These are phyloP conservation scores for Sycobia sp. DNA, from an alignment of 1,140 invertebrate species.

Conservation along the genomic window DNA sequence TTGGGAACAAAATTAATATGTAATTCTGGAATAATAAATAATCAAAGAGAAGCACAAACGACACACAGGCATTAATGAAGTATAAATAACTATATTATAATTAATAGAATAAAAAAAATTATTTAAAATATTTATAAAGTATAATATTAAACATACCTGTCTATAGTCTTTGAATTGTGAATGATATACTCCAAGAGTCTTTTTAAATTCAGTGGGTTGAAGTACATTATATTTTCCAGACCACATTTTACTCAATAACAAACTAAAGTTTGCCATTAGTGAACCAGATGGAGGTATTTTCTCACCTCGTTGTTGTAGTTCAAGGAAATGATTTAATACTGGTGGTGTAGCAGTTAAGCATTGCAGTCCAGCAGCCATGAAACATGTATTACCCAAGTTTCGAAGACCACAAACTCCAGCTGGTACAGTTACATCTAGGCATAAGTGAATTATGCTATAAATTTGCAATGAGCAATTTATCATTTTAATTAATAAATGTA, in stretches of 20 bases:
- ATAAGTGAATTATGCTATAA: constrained; percentile 29
- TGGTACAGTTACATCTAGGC: constrained; percentile 43
- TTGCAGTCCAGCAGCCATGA: constrained; percentile 75
- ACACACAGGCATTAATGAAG: too few species aligned
- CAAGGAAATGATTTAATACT: constrained; percentile 65
- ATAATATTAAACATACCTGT: constrained; percentile 55
- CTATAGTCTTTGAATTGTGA: constrained; percentile 71
- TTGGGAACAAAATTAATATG: too few species aligned
- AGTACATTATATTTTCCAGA: constrained; percentile 66
- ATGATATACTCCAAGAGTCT: constrained; percentile 67
- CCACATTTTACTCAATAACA: constrained; percentile 69
- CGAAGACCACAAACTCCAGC: constrained; percentile 70
- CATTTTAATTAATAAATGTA: background rate
- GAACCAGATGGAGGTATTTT: constrained; percentile 55
- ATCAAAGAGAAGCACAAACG: too few species aligned
- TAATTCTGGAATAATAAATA: too few species aligned
- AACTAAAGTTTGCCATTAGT: constrained; percentile 64
- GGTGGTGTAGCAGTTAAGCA: constrained; percentile 66
- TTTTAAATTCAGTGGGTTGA: constrained; percentile 68
- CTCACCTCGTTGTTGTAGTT: constrained; percentile 54
- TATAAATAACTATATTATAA: too few species aligned
- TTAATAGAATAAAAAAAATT: too few species aligned
- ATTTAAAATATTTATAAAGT: constrained; percentile 1
- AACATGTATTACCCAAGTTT: constrained; percentile 75
- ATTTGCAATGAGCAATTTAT: too few species aligned